Base-by-base conservation (phyloP, 2,888 invertebrate genomes). In the Acrobasis suavella region DNA sequence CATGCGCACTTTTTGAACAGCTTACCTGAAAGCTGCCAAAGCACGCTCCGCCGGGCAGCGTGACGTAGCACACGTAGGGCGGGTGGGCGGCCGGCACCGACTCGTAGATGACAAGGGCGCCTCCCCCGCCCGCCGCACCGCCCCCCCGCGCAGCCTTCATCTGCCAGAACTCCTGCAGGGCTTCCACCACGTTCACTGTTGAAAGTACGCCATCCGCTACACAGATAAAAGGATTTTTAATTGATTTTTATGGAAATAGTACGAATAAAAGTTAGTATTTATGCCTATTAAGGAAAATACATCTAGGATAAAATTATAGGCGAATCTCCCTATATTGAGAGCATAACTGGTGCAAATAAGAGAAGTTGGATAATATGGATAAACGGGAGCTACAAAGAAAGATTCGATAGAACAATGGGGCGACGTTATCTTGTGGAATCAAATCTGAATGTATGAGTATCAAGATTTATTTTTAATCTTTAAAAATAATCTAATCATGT, bases 101-200 rank as follows among this genome's bases (percentile, higher is more conserved):
- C 93, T 98, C 98, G 87, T 98, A 98, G 82, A 98, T 97, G 74
- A 98, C 98, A 75, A 98, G 94, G 17, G 98, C 98, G 65, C 97
- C 98, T 77, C 97, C 96, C 76, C 96, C 95, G 68, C 97, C 93
- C 76, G 97, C 97, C 16, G 86, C 84, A 62, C 88, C 71, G 39
- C 87, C 86, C 7, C 97, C 97, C 67, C 97, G 93, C 60, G 97
- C 95, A 73, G 97, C 96, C 90, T 98, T 98, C 97, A 98, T 97
- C 93, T 98, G 98, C 98, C 98, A 98, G 90, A 98, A 98, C 92
- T 98, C 98, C 87, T 98, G 98, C 64, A 98, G 93, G 9, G 98
- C 98, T 89, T 98, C 98, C 64, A 98, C 98, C 67, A 98, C 98
- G 92, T 98, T 98, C 73, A 98, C 98, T 96, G 93, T 89, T 52